Conservation (phyloP, 2,888 invertebrate genomes). For the Drosophila austrosaltans region DNA sequence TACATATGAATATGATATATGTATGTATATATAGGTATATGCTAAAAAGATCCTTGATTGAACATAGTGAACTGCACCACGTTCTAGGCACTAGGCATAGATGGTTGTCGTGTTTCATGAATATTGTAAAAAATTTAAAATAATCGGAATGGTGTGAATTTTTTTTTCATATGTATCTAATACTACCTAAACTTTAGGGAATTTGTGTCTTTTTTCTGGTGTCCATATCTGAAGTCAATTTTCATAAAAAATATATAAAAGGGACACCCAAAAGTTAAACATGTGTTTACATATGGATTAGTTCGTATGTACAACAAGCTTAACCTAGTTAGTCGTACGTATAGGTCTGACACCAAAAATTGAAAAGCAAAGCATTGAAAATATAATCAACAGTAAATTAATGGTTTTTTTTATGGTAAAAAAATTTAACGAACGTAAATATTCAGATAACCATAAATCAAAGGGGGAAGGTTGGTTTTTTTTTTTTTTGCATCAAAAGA, state of each 20-base stretch:
- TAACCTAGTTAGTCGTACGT: slow-evolving; percentile 43
- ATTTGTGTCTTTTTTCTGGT: slow-evolving; percentile 51
- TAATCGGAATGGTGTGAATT: slow-evolving; percentile 24
- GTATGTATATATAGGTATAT: slow-evolving; percentile 20
- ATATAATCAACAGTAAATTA: slow-evolving; percentile 56
- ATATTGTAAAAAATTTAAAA: slow-evolving; percentile 41
- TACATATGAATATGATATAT: background rate
- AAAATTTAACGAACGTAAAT: slow-evolving; percentile 37
- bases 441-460: slow-evolving; percentile 1
- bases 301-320: background rate
- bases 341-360: slow-evolving; percentile 64
- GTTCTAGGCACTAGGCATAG: slow-evolving; percentile 63
- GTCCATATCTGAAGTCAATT: slow-evolving; percentile 69
- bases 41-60: slow-evolving; percentile 15
- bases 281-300: background rate
- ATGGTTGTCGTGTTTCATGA: slow-evolving; percentile 56
- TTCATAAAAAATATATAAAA: slow-evolving; percentile 32
- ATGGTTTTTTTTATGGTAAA: slow-evolving; percentile 20
- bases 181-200: slow-evolving; percentile 67
- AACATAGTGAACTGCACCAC: slow-evolving; percentile 54
- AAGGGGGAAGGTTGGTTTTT: slow-evolving; percentile 8
- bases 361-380: slow-evolving; percentile 35
- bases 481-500: slow-evolving; percentile 17
- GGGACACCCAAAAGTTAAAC: background rate
- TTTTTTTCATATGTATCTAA: slow-evolving; percentile 65